phyloP scores from a whole-genome alignment of 2,797 vertebrate species.

The Perdix hodgsoniae region DNA sequence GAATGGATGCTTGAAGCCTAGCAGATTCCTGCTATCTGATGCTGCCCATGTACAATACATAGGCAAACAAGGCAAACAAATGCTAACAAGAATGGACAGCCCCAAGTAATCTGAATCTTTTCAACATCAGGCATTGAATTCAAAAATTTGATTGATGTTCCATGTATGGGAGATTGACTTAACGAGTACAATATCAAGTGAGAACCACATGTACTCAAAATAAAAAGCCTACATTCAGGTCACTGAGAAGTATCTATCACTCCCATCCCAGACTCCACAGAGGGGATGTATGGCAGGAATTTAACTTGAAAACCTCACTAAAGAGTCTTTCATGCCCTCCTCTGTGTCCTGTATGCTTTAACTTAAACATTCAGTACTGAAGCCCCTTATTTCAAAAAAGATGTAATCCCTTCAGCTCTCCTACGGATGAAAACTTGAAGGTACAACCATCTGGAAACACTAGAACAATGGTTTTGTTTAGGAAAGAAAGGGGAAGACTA shows the following conservation, averaged over 20 bases:
- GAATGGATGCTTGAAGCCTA: rapidly evolving
- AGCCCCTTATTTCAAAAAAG: neutral
- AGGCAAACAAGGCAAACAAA: neutral
- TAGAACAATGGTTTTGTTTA: neutral
- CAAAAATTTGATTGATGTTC: neutral
- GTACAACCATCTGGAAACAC: neutral
- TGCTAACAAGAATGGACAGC: neutral
- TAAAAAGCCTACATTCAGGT: rapidly evolving
- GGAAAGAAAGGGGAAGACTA: neutral
- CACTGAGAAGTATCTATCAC: neutral
- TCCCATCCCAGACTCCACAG: neutral
- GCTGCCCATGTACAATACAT: neutral
- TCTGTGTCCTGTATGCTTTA: neutral
- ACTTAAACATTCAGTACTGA: neutral
- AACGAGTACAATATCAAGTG: neutral
- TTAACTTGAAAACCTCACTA: neutral
- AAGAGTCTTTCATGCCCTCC: neutral
- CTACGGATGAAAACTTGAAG: neutral
- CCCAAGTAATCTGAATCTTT: neutral
- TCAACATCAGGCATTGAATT: neutral
- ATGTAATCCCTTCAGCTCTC: neutral
- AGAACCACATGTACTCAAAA: neutral
- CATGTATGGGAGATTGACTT: neutral
- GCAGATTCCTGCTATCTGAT: neutral
- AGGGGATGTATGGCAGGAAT: neutral